A percentile compares a stretch with the other conserved stretches of the same genome.
Conservation (phyloP, 2,888 invertebrate species). For the Deilephila elpenor region DNA sequence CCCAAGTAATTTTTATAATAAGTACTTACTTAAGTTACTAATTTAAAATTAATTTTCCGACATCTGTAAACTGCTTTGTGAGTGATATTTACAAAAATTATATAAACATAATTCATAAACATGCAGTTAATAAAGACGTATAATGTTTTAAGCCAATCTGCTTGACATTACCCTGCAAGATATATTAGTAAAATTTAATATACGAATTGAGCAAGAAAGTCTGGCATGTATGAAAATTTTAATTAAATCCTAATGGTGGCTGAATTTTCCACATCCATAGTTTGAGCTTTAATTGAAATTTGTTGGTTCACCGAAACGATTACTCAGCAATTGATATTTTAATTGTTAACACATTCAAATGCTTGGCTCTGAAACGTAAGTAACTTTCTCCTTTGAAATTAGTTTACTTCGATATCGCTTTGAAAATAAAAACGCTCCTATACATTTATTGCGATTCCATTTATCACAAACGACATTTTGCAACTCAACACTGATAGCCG, state of each 20-base stretch:
- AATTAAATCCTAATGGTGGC: slow-evolving; percentile 57
- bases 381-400: slow-evolving; percentile 33
- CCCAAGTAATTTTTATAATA: no score
- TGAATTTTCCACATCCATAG: slow-evolving; percentile 61
- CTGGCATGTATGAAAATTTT: slow-evolving; percentile 56
- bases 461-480: slow-evolving; percentile 63
- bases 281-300: slow-evolving; percentile 52
- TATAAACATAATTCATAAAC: neutral
- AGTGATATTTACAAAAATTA: no score
- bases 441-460: slow-evolving; percentile 56
- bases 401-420: slow-evolving; percentile 34
- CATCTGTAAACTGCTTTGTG: no score
- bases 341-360: slow-evolving; percentile 61
- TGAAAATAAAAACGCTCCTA: slow-evolving; percentile 26
- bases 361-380: slow-evolving; percentile 33
- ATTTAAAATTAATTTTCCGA: no score
- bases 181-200: neutral
- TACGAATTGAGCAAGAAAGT: slow-evolving; percentile 43
- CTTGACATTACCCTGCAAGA: neutral
- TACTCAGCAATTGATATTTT: slow-evolving; percentile 64
- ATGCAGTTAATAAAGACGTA: neutral
- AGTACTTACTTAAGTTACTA: no score
- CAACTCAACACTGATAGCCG: slow-evolving; percentile 51
- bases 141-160: neutral
- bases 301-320: slow-evolving; percentile 60